phyloP scores from a whole-genome alignment of 1,140 invertebrate genomes.

The Zeugodacus cucurbitae region DNA sequence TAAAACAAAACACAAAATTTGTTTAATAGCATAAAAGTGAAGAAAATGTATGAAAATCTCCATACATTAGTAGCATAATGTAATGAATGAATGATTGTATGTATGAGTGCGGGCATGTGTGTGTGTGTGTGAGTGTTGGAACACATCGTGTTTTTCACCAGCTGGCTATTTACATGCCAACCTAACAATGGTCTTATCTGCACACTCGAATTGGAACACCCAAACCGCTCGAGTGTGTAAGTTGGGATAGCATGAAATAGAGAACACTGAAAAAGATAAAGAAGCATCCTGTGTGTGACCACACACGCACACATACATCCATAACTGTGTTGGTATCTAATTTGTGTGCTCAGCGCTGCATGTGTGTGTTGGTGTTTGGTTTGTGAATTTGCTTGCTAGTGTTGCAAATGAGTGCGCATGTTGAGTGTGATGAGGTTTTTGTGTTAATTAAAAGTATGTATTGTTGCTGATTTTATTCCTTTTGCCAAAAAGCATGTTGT shows the following conservation, averaged over 20 bases:
- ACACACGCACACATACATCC: not conserved
- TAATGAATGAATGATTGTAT: not conserved
- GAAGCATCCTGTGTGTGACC: not conserved
- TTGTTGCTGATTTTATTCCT: not conserved
- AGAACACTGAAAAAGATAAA: not conserved
- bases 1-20: not conserved
- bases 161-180: not conserved
- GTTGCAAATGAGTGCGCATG: not conserved
- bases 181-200: not conserved
- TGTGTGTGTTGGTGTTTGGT: not conserved
- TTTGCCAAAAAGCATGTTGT: not conserved
- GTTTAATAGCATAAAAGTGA: not conserved
- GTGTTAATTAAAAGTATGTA: slow-evolving; percentile 6
- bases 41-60: not conserved
- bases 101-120: not conserved
- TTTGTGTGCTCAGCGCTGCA: not conserved
- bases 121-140: not conserved
- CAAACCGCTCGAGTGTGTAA: slow-evolving; percentile 1
- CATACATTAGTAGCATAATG: not conserved
- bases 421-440: not conserved
- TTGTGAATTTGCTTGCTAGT: not conserved
- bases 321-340: not conserved
- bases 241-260: not conserved
- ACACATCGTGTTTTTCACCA: not conserved
- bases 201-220: not conserved